phyloP scores from a whole-genome alignment of 2,888 invertebrate genomes.

The Aleiodes testaceus region DNA sequence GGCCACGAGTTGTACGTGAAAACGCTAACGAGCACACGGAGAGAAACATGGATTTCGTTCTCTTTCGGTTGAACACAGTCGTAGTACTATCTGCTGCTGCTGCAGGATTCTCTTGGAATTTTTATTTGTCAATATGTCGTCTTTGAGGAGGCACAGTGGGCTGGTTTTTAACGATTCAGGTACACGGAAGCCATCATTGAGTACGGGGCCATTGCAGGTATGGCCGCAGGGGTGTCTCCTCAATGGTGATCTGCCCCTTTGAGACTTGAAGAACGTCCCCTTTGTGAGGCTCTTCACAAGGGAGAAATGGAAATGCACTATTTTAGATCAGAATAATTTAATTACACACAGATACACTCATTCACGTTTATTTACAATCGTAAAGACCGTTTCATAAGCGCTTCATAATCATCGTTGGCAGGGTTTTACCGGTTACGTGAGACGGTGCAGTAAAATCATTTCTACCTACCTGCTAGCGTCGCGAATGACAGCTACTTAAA shows the following conservation, averaged over 20 bases:
- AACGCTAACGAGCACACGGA: conserved; percentile 61
- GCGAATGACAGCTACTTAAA: conserved; percentile 57
- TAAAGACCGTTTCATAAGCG: conserved; percentile 30
- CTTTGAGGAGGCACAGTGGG: conserved; percentile 30
- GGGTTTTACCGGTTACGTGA: conserved; percentile 45
- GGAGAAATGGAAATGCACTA: too few relatives aligned
- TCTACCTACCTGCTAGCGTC: conserved; percentile 45
- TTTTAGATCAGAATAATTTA: too few relatives aligned
- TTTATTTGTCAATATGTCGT: conserved; percentile 53
- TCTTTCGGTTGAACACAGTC: conserved; percentile 59
- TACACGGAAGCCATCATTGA: conserved; percentile 65
- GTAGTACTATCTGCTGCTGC: too few relatives aligned
- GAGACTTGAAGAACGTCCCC: conserved; percentile 52
- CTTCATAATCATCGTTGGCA: conserved; percentile 46
- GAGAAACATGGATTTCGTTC: conserved; percentile 48
- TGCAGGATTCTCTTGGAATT: conserved; percentile 53
- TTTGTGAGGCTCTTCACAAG: conserved; percentile 56
- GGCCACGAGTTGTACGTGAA: conserved; percentile 49
- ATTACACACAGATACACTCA: too few relatives aligned
- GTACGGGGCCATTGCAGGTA: conserved; percentile 60
- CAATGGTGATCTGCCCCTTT: conserved; percentile 66
- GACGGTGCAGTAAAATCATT: conserved; percentile 53
- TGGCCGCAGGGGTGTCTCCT: conserved; percentile 72
- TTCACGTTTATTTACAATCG: neutral
- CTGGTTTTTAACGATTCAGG: conserved; percentile 33